Evolutionary conservation across 2,797 vertebrate genomes (phyloP), one percentile per base, ranked within the genome.

Genomic region (Smutsia temminckii): DNA sequence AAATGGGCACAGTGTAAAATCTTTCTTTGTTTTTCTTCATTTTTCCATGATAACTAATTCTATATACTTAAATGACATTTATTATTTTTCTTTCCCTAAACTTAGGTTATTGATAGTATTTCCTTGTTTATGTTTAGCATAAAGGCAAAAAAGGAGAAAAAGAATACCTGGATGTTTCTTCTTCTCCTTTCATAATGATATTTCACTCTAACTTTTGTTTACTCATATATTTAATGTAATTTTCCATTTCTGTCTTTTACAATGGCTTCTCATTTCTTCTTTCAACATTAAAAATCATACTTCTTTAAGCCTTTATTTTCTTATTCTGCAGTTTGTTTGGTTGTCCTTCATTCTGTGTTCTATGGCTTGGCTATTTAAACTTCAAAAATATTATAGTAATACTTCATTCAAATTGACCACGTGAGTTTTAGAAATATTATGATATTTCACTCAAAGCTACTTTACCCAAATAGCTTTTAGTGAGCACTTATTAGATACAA

Each of bases 161-260:
- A 94, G 37, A 90, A 57, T 0, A 46, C 8, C n/a, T 79, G 51
- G 5, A 20, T 80, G 9, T 74, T 87, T 84, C 34, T 87, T 84
- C 34, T 93, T 71, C 64, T 85, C 37, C 64, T 81, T 8, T 90
- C 2, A 10, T 6, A 64, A 85, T 84, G 71, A 20, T 78, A 49
- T 55, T 92, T 94, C 12, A 55, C n/a, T 66, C 90, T 93, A 81
- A 85, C 21, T 90, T 95, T 83, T 75, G n/a, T 83, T 92, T 91
- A 85, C 42, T 37, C 29, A 57, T 23, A 68, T 79, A 69, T 64
- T 53, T 96, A 74, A 77, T 85, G 53, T 40, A 78, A 32, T 86
- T 81, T 95, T 68, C 53, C 23, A 71, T 94, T 94, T 93, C 34
- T 21, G 16, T 20, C 88, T 91, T 87, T 92, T 34, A 72, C n/a